Percentiles rank a stretch among this genome's conserved stretches.
phyloP scores from a whole-genome alignment of 1,140 invertebrate species.

The Halictus rubicundus region DNA sequence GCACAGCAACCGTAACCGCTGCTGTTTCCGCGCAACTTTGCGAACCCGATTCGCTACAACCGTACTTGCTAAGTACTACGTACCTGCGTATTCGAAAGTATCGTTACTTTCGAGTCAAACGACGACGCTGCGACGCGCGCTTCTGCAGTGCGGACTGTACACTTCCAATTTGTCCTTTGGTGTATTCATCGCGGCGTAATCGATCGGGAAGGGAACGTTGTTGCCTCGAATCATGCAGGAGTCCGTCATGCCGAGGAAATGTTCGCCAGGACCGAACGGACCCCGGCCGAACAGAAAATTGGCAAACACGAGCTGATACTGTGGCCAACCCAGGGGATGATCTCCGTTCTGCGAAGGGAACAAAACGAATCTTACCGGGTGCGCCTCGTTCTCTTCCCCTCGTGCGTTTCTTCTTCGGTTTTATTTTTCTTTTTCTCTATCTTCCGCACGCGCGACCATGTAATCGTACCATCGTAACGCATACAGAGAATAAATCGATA shows the following conservation, averaged over 20 bases:
- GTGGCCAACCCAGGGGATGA: slow-evolving; percentile 83
- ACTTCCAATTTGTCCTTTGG: slow-evolving; percentile 85
- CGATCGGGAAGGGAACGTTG: slow-evolving; percentile 84
- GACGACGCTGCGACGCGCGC: slow-evolving; percentile 86
- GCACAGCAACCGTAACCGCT: too few relatives aligned
- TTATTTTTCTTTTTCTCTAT: too few relatives aligned
- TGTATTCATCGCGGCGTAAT: slow-evolving; percentile 87
- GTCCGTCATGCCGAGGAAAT: slow-evolving; percentile 82
- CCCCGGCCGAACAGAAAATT: slow-evolving; percentile 87
- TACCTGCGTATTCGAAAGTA: background rate
- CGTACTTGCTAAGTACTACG: too few relatives aligned
- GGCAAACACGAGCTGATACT: slow-evolving; percentile 86
- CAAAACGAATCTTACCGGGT: background rate
- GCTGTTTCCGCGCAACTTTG: too few relatives aligned
- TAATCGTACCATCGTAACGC: too few relatives aligned
- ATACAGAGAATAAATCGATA: too few relatives aligned
- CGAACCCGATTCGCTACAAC: too few relatives aligned
- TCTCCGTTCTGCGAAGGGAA: slow-evolving; percentile 83
- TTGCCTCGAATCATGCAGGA: slow-evolving; percentile 57
- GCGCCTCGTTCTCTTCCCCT: background rate
- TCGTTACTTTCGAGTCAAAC: slow-evolving; percentile 77
- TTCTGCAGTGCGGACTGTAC: slow-evolving; percentile 85
- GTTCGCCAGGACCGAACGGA: slow-evolving; percentile 87
- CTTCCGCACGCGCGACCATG: too few relatives aligned
- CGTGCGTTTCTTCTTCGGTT: background rate